phyloP scores from a whole-genome alignment of 2,113 vertebrate genomes.

The Ageneiosus marmoratus region DNA sequence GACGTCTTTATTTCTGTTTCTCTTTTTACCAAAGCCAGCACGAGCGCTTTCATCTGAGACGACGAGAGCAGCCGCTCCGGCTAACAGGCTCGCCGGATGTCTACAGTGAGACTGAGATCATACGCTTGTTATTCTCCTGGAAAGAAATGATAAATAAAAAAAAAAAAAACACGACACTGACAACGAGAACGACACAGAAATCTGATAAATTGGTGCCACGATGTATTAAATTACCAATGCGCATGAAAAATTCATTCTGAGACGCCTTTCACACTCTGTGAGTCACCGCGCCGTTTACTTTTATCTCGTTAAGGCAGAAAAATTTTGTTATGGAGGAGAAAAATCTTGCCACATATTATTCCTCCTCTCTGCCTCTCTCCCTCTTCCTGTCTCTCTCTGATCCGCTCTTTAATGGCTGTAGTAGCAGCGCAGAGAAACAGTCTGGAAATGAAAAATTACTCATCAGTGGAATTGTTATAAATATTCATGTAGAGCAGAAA shows the following conservation, averaged over 20 bases:
- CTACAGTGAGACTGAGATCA: slow-evolving; percentile 58
- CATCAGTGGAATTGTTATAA: too few relatives aligned
- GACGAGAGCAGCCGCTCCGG: slow-evolving; percentile 48
- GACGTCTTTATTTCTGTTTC: slow-evolving; percentile 20
- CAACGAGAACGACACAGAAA: slow-evolving; percentile 65
- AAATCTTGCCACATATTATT: slow-evolving; percentile 74
- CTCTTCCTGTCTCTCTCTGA: slow-evolving; percentile 38
- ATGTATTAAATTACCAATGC: slow-evolving; percentile 76
- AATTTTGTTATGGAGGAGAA: slow-evolving; percentile 68
- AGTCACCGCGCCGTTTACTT: slow-evolving; percentile 71
- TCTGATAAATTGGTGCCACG: slow-evolving; percentile 72
- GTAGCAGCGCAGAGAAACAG: too few relatives aligned
- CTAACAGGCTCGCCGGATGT: slow-evolving; percentile 33
- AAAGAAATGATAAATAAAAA: slow-evolving; percentile 8
- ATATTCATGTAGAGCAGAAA: too few relatives aligned
- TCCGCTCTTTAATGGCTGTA: slow-evolving; percentile 33
- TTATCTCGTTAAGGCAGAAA: slow-evolving; percentile 76
- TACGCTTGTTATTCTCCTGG: slow-evolving; percentile 66
- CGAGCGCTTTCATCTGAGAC: slow-evolving; percentile 44
- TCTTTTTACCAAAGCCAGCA: slow-evolving; percentile 25
- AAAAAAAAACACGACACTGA: slow-evolving; percentile 34
- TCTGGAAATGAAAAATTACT: too few relatives aligned
- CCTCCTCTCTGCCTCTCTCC: slow-evolving; percentile 13
- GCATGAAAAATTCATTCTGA: slow-evolving; percentile 74
- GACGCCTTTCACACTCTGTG: slow-evolving; percentile 71